Percentiles rank a stretch among this genome's conserved stretches.
Conservation (phyloP, 2,888 invertebrate genomes). For the Disparrhopalites patrizii region DNA sequence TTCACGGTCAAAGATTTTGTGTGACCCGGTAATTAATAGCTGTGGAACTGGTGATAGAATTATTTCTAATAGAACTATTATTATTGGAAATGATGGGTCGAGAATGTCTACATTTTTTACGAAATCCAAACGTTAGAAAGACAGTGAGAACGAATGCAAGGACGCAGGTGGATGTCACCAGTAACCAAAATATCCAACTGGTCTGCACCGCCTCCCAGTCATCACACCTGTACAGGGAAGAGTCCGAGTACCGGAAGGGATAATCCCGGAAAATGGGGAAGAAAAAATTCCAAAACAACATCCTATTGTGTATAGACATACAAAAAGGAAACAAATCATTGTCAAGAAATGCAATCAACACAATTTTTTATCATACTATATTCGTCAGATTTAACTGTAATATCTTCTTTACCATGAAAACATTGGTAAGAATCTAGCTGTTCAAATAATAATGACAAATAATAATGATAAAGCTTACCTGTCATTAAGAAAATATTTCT, state of each 20-base stretch:
- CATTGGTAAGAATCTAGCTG: too few relatives aligned
- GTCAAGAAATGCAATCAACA: too few relatives aligned
- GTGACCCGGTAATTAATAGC: conserved; percentile 21
- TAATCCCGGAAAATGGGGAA: conserved; percentile 48
- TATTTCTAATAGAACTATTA: conserved; percentile 3
- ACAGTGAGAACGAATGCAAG: conserved; percentile 37
- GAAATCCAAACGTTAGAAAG: conserved; percentile 27
- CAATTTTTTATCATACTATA: too few relatives aligned
- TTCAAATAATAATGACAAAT: not conserved
- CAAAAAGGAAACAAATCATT: not conserved
- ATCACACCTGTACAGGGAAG: conserved; percentile 33
- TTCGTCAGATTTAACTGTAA: too few relatives aligned
- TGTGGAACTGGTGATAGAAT: conserved; percentile 13
- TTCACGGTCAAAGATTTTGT: conserved; percentile 23
- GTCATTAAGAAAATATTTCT: conserved; percentile 45
- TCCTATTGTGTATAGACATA: conserved; percentile 34
- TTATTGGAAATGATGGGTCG: conserved; percentile 13
- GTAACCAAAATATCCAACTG: conserved; percentile 44
- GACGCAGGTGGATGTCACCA: conserved; percentile 32
- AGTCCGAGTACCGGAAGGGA: conserved; percentile 36
- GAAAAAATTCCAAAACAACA: conserved; percentile 48
- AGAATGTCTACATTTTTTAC: conserved; percentile 8
- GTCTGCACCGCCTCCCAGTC: conserved; percentile 39
- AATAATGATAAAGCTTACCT: conserved; percentile 31
- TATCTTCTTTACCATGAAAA: too few relatives aligned